phyloP scores from a whole-genome alignment of 23 tunicate species.

The Styela clava region DNA sequence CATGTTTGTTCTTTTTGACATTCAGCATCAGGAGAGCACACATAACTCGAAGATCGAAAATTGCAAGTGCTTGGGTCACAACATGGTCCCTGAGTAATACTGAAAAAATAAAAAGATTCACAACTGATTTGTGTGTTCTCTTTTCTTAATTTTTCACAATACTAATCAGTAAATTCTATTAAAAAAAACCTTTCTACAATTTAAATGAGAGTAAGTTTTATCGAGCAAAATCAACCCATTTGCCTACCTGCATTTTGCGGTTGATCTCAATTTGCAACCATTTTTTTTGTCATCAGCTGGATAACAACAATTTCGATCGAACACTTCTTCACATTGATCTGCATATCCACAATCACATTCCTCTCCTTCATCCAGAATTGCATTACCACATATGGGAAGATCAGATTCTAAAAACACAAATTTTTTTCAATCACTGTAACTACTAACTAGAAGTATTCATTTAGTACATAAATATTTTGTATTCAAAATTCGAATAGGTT shows the following conservation, averaged over 20 bases:
- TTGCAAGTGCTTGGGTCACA: conserved; percentile 55
- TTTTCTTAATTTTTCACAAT: too few species aligned
- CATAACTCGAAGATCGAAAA: background rate
- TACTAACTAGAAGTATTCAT: too few species aligned
- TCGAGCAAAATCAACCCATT: too few species aligned
- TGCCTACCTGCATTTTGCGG: conserved; percentile 69
- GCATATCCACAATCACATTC: conserved; percentile 93
- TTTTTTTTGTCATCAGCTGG: conserved; percentile 53
- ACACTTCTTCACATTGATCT: conserved; percentile 50
- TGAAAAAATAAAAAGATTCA: conserved; percentile 1
- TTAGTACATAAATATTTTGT: too few species aligned
- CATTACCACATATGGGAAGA: conserved; percentile 85
- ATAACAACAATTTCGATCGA: conserved; percentile 59
- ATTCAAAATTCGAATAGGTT: too few species aligned
- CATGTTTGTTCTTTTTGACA: conserved; percentile 62
- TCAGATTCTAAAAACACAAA: conserved; percentile 78
- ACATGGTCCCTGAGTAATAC: conserved; percentile 86
- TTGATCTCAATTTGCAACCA: conserved; percentile 68
- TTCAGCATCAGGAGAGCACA: conserved; percentile 52
- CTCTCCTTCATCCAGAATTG: conserved; percentile 77
- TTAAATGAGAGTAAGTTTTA: too few species aligned
- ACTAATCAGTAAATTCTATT: too few species aligned
- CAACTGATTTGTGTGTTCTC: too few species aligned
- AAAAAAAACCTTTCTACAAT: too few species aligned
- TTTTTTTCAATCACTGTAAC: too few species aligned